Evolutionary conservation across 2,797 vertebrate genomes (phyloP), one percentile per base, ranked within the genome.

Genomic region (Echeneis naucrates): DNA sequence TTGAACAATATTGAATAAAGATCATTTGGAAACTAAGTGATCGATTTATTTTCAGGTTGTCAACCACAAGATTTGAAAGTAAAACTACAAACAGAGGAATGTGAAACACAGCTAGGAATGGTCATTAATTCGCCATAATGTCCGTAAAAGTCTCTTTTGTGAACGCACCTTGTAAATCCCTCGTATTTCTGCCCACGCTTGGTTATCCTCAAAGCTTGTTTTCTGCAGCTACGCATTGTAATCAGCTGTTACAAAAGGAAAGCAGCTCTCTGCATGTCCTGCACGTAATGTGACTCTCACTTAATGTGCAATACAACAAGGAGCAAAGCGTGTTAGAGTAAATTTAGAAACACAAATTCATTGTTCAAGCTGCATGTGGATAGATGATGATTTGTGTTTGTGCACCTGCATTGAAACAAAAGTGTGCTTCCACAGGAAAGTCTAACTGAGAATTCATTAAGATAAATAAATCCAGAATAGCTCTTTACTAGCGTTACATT

Each of bases 181-280:
- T 21, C 21, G 12, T 26, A 21, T 70, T 71, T 64, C 35, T 62
- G 21, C 40, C 24, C 2, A 1, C 6, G 4, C 13, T 60, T 60
- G 26, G 54, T 75, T 61, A 54, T 61, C 24, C 66, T 71, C 50
- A 70, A 68, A 66, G 67, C 67, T 35, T 23, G 32, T 75, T 75
- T 71, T 59, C 59, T 60, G 69, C 64, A 54, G 71, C 72, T 38
- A 8, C 4, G 57, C 70, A 80, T 66, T 64, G 62, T 33, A 75
- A 82, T 48, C 66, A 44, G 54, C 35, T 58, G 55, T 48, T 52
- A 77, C 74, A 88, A 85, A 88, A 63, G 57, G 52, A 45, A 83
- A 72, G 37, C 27, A 8, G 40, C 30, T 60, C 64, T 90, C 82
- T 83, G 82, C 54, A 91, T 86, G 85, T 87, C 78, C 85, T 67